A percentile compares a stretch with the other conserved stretches of the same genome.
Evolutionary conservation across 2,888 invertebrate genomes (phyloP).

Genomic region (Eurytoma californica): DNA sequence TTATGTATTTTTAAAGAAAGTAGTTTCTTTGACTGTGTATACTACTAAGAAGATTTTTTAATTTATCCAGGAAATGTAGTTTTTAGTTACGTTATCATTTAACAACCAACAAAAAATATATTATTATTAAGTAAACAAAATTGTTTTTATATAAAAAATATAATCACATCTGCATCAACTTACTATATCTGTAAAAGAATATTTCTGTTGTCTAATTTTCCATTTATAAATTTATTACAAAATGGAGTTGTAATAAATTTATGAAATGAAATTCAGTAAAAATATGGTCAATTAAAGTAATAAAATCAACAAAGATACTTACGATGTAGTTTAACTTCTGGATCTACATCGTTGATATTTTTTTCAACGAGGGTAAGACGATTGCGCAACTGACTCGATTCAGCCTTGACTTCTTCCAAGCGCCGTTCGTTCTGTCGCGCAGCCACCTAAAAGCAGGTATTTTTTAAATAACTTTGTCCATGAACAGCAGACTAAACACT

Average conservation of each 20-base stretch:
- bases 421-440: slow-evolving; percentile 89
- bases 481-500: not conserved
- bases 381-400: slow-evolving; percentile 82
- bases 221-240: slow-evolving; percentile 11
- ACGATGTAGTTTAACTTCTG: slow-evolving; percentile 77
- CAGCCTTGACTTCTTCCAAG: slow-evolving; percentile 86
- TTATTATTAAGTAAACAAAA: not conserved
- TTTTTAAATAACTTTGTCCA: slow-evolving; percentile 8
- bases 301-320: slow-evolving; percentile 65
- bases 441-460: slow-evolving; percentile 77
- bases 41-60: no score
- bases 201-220: no score
- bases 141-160: not conserved
- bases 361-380: slow-evolving; percentile 79
- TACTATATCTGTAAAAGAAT: not conserved
- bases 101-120: not conserved
- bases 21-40: no score
- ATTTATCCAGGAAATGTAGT: no score
- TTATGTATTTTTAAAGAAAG: no score
- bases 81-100: no score
- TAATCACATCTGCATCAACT: not conserved
- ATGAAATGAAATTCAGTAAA: not conserved
- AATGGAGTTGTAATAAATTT: not conserved
- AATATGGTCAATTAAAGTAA: not conserved
- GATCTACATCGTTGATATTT: slow-evolving; percentile 74